These are phyloP conservation scores for Caenorhabditis sinica DNA, from an alignment of 2,888 invertebrate species.

Conservation along the genomic window DNA sequence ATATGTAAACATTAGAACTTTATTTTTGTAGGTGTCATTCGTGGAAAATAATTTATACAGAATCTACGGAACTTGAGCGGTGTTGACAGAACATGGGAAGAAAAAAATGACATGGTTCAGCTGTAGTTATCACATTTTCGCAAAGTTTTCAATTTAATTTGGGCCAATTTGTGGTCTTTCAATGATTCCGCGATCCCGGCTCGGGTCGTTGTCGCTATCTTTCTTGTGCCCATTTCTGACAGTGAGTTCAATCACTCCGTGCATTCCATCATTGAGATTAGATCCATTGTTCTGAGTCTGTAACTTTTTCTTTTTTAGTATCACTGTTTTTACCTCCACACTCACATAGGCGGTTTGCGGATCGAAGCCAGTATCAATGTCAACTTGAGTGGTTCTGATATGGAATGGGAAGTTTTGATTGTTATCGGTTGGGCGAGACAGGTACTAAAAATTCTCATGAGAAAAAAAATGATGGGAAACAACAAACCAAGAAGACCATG, in stretches of 20 bases:
- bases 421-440: conserved; percentile 91
- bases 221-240: conserved; percentile 13
- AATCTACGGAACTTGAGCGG: too few relatives aligned
- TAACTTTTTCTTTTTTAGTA: conserved; percentile 1
- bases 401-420: conserved; percentile 95
- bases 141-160: background rate
- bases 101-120: too few relatives aligned
- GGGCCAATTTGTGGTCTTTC: conserved; percentile 46
- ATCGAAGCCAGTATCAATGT: conserved; percentile 80
- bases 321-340: background rate
- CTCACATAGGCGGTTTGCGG: conserved; percentile 69
- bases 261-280: conserved; percentile 45
- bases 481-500: conserved; percentile 88
- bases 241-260: conserved; percentile 41
- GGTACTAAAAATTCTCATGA: conserved; percentile 86
- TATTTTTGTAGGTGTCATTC: too few relatives aligned
- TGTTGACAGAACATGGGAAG: too few relatives aligned
- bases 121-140: too few relatives aligned
- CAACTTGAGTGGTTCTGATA: conserved; percentile 90
- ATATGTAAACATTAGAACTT: too few relatives aligned
- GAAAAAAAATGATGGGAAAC: background rate
- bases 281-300: conserved; percentile 23
- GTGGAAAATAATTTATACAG: too few relatives aligned
- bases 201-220: background rate
- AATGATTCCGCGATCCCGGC: conserved; percentile 36